These are phyloP conservation scores for Microvelia longipes DNA, from an alignment of 1,140 invertebrate genomes.

Conservation along the genomic window DNA sequence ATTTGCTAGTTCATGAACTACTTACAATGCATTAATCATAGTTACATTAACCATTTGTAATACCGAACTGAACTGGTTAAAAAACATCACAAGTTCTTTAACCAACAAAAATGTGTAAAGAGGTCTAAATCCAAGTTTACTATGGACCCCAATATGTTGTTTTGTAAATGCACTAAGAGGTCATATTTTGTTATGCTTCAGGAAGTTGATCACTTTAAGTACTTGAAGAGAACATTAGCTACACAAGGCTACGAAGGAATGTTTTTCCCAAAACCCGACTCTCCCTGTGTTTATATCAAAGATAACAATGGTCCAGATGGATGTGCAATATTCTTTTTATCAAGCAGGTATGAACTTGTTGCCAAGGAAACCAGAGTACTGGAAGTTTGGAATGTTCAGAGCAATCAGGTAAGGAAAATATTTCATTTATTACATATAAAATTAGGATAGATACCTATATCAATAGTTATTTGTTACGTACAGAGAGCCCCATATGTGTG, in stretches of 20 bases:
- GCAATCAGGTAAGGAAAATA: conserved; percentile 53
- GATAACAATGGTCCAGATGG: conserved; percentile 65
- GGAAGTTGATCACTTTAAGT: conserved; percentile 65
- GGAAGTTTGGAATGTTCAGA: conserved; percentile 49
- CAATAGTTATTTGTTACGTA: too few relatives aligned
- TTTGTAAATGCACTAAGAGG: too few relatives aligned
- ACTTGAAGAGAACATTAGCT: conserved; percentile 42
- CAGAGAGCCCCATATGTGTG: too few relatives aligned
- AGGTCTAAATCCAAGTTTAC: too few relatives aligned
- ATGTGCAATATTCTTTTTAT: conserved; percentile 58
- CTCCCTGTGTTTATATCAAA: conserved; percentile 55
- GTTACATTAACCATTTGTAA: too few relatives aligned
- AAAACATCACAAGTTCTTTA: too few relatives aligned
- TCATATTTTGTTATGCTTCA: conserved; percentile 20
- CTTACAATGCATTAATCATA: too few relatives aligned
- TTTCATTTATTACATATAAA: conserved; percentile 5
- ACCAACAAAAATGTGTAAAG: too few relatives aligned
- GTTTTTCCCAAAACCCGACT: conserved; percentile 64
- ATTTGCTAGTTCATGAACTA: too few relatives aligned
- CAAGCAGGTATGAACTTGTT: conserved; percentile 43
- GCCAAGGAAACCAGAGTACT: conserved; percentile 42
- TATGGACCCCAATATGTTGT: too few relatives aligned
- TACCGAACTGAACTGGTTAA: too few relatives aligned
- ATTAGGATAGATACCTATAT: neutral
- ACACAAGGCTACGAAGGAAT: conserved; percentile 50